phyloP scores from a whole-genome alignment of 2,113 vertebrate genomes.

The Nicator chloris region DNA sequence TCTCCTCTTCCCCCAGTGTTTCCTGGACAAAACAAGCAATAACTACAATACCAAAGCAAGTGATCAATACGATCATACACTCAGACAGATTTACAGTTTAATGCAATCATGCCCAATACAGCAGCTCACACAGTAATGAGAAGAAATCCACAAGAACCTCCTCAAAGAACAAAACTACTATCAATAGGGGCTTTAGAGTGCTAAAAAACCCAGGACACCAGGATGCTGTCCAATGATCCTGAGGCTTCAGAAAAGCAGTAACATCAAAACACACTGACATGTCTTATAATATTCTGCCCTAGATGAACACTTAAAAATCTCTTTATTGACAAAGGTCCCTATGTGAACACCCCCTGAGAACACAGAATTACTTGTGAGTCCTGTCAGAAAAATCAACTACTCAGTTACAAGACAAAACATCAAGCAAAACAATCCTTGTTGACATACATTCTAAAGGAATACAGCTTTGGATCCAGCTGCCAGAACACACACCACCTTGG shows the following conservation, averaged over 20 bases:
- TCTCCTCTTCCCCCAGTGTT: neutral
- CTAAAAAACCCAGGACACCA: neutral
- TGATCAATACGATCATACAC: neutral
- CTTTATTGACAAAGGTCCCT: neutral
- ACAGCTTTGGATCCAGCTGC: neutral
- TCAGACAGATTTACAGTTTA: neutral
- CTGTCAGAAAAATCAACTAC: neutral
- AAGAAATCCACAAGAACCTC: neutral
- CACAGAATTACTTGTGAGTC: neutral
- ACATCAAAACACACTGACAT: neutral
- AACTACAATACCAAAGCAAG: neutral
- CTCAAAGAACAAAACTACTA: neutral
- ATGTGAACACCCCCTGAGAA: neutral
- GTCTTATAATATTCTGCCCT: neutral
- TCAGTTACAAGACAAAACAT: neutral
- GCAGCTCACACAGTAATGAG: neutral
- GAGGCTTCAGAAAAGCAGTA: neutral
- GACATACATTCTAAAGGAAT: neutral
- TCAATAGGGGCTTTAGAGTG: neutral
- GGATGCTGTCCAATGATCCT: neutral
- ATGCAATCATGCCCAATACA: neutral
- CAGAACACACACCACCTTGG: neutral
- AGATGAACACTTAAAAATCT: neutral
- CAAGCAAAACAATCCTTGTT: neutral
- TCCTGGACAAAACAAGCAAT: neutral